Evolutionary conservation across 2,797 vertebrate species (phyloP).

Genomic region (Eremophila alpestris): DNA sequence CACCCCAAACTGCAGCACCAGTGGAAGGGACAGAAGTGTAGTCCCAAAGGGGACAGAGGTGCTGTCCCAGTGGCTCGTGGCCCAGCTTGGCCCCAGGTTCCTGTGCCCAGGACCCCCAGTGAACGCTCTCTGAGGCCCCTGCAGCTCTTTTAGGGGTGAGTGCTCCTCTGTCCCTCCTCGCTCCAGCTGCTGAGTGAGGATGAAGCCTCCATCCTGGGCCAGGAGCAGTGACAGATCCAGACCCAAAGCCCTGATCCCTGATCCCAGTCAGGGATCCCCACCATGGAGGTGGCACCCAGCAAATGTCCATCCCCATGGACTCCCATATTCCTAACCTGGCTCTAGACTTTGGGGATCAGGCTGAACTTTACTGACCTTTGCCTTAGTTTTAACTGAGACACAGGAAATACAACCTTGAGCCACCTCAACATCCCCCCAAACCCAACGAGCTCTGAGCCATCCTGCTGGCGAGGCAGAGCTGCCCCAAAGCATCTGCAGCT

Average conservation of each 20-base stretch:
- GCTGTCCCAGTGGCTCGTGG: rapidly evolving
- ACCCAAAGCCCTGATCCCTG: not conserved
- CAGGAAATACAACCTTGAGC: not conserved
- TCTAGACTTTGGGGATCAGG: not conserved
- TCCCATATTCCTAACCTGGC: rapidly evolving
- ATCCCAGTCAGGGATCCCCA: not conserved
- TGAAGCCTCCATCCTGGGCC: not conserved
- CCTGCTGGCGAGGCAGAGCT: rapidly evolving
- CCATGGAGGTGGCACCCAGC: not conserved
- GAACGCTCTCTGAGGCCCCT: not conserved
- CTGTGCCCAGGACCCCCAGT: not conserved
- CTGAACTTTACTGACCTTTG: not conserved
- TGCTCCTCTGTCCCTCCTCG: not conserved
- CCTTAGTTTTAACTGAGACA: not conserved
- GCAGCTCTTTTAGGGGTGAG: rapidly evolving
- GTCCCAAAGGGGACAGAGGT: not conserved
- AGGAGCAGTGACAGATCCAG: not conserved
- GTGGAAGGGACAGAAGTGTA: rapidly evolving
- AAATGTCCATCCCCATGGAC: rapidly evolving
- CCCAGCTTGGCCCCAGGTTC: not conserved
- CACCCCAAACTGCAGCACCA: rapidly evolving
- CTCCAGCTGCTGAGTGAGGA: not conserved
- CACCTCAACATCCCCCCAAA: not conserved
- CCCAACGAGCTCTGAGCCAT: rapidly evolving
- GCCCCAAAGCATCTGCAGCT: not conserved